Base-by-base conservation (phyloP, 2,113 vertebrate genomes). In the Hylia prasina region DNA sequence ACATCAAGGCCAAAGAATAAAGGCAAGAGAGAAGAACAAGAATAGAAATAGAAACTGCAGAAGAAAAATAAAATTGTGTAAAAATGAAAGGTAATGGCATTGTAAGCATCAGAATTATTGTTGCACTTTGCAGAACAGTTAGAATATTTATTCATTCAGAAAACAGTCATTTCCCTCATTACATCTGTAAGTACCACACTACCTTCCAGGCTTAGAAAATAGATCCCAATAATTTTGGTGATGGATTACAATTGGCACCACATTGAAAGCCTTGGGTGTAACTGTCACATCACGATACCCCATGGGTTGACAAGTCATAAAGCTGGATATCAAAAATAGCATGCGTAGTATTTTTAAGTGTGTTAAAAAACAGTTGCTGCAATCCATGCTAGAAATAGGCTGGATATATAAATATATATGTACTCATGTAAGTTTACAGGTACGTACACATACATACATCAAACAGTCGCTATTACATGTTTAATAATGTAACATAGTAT, bases 1-100 rank as follows among this genome's bases (percentile, higher is more conserved):
- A 99, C 98, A 98, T 99, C 99, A 99, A 99, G 99, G 99, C 99
- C 99, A 99, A 98, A 99, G 99, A 98, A 99, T 99, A 98, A 99
- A 99, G 98, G 99, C 99, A 98, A 99, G 99, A 98, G 99, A 99
- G 98, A 99, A 99, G 98, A 99, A 99, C 98, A 99, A 98, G 98
- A 99, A 99, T 68, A 99, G 98, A 98, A 99, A 99, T 72, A 99
- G 98, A 98, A 99, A 99, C 99, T 99, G 98, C 66, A 98, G 97
- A 97, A 97, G 96, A 97, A 98, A 98, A 97, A 97, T 78, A 97
- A 97, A 85, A 96, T 79, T 73, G 94, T 23, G 17, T 97, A 90
- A 97, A 97, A 96, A 91, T 80, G 76, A 87, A 92, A 92, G 53
- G 53, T 61, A 50, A 35, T 39, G 50, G 42, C 39, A 80, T 21